Base-by-base conservation (phyloP, 53 echinoderm and acorn worm species). In the Echinarachnius parma region DNA sequence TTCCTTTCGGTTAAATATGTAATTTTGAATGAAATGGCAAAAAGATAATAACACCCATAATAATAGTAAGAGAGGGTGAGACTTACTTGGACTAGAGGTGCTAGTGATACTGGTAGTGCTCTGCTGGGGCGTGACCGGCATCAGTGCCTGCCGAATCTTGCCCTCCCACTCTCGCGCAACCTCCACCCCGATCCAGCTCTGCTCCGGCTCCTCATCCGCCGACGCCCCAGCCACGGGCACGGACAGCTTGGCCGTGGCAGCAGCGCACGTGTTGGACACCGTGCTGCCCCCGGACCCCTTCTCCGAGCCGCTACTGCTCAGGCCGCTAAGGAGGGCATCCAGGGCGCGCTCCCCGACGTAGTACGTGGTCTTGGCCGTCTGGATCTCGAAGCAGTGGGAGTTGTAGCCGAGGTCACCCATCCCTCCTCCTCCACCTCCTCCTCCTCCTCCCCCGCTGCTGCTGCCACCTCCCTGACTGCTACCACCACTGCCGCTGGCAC, bases 111-210 rank as follows among this genome's bases (percentile, higher is more conserved):
- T 85, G 33, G 91, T 80, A 27, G 86, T 66, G 29, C 88, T 88
- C 78, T 91, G 98, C 59, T 91, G 91, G 2, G 91, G 91, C 0
- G 98, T 98, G 19, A 98, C 98, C 13, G 98, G 98, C 98, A 98
- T 98, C 60, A 98, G 81, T 0, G 98, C 98, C 44, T 85, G 87
- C 1, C 92, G 76, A 34, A 98, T 92, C 74, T 92, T 88, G 58
- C 80, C 82, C 56, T 98, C 98, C 98, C 98, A 98, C 16, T 85
- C 80, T 37, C 59, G 75, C 20, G 98, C 91, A 9, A 93, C 80
- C 28, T 80, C 80, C 22, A 76, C 80, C 28, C 93, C 93, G 20
- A 93, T 81, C 46, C 89, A 90, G 36, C 86, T 86, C 65, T 90
- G 90, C 35, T 82, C 63, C 4, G 68, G 78, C 42, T 83, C 83